Conservation (phyloP, 2,888 invertebrate species). For the Lamellibrachia satsuma region DNA sequence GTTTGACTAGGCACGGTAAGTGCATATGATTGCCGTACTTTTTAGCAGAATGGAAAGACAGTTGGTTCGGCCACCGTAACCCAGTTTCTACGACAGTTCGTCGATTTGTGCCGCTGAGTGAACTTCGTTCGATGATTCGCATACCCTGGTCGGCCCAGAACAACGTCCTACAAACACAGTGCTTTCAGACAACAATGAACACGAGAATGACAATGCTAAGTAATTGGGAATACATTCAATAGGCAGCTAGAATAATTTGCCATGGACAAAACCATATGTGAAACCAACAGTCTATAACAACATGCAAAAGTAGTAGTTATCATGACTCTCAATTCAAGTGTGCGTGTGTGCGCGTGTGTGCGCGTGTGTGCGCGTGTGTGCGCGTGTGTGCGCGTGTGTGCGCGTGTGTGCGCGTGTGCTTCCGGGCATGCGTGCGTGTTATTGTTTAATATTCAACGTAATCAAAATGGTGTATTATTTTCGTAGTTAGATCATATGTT, state of each 20-base stretch:
- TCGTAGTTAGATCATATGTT: too few species aligned
- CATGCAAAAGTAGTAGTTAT: too few species aligned
- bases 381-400: too few species aligned
- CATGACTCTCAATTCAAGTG: not conserved
- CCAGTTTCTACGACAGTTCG: not conserved
- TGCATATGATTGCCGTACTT: not conserved
- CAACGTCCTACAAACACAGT: not conserved
- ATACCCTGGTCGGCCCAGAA: not conserved
- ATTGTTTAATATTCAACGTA: too few species aligned
- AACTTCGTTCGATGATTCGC: not conserved
- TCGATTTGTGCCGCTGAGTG: not conserved
- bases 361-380: too few species aligned
- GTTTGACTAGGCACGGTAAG: not conserved
- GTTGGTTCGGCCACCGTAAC: not conserved
- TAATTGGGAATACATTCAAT: too few species aligned
- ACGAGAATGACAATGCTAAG: too few species aligned
- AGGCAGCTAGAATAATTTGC: too few species aligned
- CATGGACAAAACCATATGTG: too few species aligned
- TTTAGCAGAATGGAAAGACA: not conserved
- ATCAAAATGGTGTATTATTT: too few species aligned
- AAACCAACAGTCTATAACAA: too few species aligned
- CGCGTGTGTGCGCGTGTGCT: not conserved
- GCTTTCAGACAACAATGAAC: not conserved
- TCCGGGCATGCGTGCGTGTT: not conserved
- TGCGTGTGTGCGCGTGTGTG: too few species aligned